Conservation (phyloP, 2,888 invertebrate species). For the Epsilonema sp. region DNA sequence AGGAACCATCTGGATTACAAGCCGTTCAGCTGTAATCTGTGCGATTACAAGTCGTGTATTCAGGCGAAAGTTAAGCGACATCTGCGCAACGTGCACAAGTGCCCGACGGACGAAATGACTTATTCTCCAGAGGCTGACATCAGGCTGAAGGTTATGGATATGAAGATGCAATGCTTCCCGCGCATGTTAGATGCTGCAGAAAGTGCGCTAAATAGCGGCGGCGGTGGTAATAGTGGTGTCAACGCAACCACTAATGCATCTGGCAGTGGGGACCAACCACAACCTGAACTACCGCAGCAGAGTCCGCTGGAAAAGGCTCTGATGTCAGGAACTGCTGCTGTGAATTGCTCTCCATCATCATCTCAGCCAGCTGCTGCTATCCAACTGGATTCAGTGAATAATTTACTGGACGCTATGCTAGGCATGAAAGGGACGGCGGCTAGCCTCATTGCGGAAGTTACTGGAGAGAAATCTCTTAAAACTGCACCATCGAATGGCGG, state of each 20-base stretch:
- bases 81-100: constrained; percentile 6
- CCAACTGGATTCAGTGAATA: too few relatives aligned
- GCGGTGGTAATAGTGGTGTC: background rate
- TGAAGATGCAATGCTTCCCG: constrained; percentile 8
- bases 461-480: too few relatives aligned
- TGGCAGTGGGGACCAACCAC: background rate
- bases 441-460: background rate
- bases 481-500: background rate
- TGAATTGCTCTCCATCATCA: too few relatives aligned
- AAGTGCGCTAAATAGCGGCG: background rate
- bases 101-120: background rate
- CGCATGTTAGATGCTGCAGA: background rate
- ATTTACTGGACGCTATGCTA: background rate
- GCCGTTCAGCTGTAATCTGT: constrained; percentile 8
- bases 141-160: constrained; percentile 3
- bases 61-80: constrained; percentile 8
- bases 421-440: background rate
- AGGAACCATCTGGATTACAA: constrained; percentile 8
- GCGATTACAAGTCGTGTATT: constrained; percentile 5
- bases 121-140: constrained; percentile 6
- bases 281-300: too few relatives aligned
- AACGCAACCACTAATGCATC: too few relatives aligned
- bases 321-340: background rate
- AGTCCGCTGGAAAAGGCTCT: too few relatives aligned
- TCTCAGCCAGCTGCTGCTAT: too few relatives aligned